Evolutionary conservation across 1,140 invertebrate genomes (phyloP).

Genomic region (Papilio glaucus): DNA sequence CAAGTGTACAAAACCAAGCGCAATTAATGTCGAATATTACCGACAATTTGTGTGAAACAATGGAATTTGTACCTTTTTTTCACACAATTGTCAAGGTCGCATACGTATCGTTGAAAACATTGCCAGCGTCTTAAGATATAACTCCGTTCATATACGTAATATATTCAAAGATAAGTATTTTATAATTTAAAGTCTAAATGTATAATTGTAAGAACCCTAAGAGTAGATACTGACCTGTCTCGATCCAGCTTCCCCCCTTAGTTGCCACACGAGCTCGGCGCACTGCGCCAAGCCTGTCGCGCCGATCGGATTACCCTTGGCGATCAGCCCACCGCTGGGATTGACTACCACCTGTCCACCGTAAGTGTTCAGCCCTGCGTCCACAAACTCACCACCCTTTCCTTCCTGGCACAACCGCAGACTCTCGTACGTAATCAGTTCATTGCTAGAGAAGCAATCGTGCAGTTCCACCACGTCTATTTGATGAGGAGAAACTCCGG

Average conservation of each 20-base stretch:
- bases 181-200: neutral
- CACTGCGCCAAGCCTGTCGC: slow-evolving; percentile 99
- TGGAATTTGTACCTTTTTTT: no score
- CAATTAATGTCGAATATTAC: no score
- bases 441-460: slow-evolving; percentile 99
- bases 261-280: slow-evolving; percentile 96
- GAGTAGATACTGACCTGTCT: slow-evolving; percentile 86
- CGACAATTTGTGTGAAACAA: no score
- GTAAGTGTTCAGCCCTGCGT: slow-evolving; percentile 98
- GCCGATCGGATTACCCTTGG: slow-evolving; percentile 98
- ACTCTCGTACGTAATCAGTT: slow-evolving; percentile 98
- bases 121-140: no score
- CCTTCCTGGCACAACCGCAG: slow-evolving; percentile 95
- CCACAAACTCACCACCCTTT: slow-evolving; percentile 95
- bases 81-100: no score
- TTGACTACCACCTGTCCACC: slow-evolving; percentile 98
- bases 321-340: slow-evolving; percentile 98
- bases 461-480: slow-evolving; percentile 99
- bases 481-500: slow-evolving; percentile 90
- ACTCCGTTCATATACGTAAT: neutral
- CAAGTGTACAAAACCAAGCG: no score
- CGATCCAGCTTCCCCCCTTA: slow-evolving; percentile 94
- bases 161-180: neutral
- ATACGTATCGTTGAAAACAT: no score
- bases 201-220: slow-evolving; percentile 17